phyloP scores from a whole-genome alignment of 1,140 invertebrate genomes.

The Drosophila tsacasi region DNA sequence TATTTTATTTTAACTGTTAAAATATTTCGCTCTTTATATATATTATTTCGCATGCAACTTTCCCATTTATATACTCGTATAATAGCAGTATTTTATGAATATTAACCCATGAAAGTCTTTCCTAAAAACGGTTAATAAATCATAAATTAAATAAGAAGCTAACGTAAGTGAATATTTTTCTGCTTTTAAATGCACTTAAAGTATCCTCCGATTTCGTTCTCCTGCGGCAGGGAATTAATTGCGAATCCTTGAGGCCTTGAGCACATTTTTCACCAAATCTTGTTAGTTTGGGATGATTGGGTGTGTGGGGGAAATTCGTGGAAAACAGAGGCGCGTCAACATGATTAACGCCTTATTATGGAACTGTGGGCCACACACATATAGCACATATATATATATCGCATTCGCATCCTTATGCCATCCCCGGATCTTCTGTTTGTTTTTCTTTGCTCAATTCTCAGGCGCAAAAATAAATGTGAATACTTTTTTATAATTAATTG shows the following conservation, averaged over 20 bases:
- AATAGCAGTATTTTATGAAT: neutral
- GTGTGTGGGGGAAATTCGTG: neutral
- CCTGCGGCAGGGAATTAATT: slow-evolving; percentile 52
- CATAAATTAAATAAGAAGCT: neutral
- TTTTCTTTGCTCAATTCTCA: slow-evolving; percentile 37
- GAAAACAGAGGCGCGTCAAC: slow-evolving; percentile 58
- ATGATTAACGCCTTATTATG: slow-evolving; percentile 74
- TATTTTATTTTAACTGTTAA: no score
- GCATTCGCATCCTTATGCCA: slow-evolving; percentile 13
- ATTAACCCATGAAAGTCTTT: neutral
- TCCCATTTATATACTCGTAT: neutral
- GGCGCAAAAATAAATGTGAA: slow-evolving; percentile 46
- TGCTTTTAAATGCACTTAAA: neutral
- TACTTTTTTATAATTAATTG: slow-evolving; percentile 72
- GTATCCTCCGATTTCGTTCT: neutral
- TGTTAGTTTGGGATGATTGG: slow-evolving; percentile 38
- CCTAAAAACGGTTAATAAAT: neutral
- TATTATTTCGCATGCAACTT: neutral
- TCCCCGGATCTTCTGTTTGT: slow-evolving; percentile 10
- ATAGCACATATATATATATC: neutral
- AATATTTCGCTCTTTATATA: no score
- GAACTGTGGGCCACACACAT: slow-evolving; percentile 16
- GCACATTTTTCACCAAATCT: slow-evolving; percentile 52
- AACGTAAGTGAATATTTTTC: neutral
- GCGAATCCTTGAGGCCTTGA: slow-evolving; percentile 34